Percentiles rank a stretch among this genome's conserved stretches.
Conservation (phyloP, 2,797 vertebrate species). For the Melanotaenia nigrans region DNA sequence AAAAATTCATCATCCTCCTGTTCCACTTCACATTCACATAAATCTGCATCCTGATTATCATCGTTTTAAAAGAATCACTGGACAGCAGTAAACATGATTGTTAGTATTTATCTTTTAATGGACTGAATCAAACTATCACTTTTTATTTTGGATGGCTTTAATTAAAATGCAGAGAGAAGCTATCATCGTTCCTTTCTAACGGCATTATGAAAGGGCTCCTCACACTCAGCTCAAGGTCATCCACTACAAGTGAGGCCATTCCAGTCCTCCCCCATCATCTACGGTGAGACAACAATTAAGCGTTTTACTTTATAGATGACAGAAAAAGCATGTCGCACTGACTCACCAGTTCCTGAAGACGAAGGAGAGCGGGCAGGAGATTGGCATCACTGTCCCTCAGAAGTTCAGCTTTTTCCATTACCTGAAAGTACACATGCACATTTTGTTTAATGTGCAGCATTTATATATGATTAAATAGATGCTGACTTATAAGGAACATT, state of each 20-base stretch:
- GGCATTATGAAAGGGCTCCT: slow-evolving; percentile 23
- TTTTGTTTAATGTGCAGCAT: slow-evolving; percentile 1
- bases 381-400: slow-evolving; percentile 92
- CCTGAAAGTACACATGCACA: slow-evolving; percentile 71
- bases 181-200: slow-evolving; percentile 22
- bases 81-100: slow-evolving; percentile 14
- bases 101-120: slow-evolving; percentile 11
- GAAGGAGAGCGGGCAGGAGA: slow-evolving; percentile 92
- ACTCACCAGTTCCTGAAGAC: slow-evolving; percentile 95
- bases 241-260: slow-evolving; percentile 34
- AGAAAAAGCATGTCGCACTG: slow-evolving; percentile 15
- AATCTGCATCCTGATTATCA: slow-evolving; percentile 39
- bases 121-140: slow-evolving; percentile 32
- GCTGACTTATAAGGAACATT: not conserved
- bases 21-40: slow-evolving; percentile 13
- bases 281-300: slow-evolving; percentile 32
- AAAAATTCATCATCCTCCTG: slow-evolving; percentile 14
- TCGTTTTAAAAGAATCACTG: not conserved
- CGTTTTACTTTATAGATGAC: slow-evolving; percentile 21
- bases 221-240: slow-evolving; percentile 51
- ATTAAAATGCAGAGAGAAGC: slow-evolving; percentile 45
- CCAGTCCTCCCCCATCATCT: slow-evolving; percentile 34
- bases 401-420: slow-evolving; percentile 94
- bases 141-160: slow-evolving; percentile 26
- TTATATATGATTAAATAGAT: not conserved